phyloP scores from a whole-genome alignment of 2,113 vertebrate genomes.

The Rhegmatorhina hoffmannsi region DNA sequence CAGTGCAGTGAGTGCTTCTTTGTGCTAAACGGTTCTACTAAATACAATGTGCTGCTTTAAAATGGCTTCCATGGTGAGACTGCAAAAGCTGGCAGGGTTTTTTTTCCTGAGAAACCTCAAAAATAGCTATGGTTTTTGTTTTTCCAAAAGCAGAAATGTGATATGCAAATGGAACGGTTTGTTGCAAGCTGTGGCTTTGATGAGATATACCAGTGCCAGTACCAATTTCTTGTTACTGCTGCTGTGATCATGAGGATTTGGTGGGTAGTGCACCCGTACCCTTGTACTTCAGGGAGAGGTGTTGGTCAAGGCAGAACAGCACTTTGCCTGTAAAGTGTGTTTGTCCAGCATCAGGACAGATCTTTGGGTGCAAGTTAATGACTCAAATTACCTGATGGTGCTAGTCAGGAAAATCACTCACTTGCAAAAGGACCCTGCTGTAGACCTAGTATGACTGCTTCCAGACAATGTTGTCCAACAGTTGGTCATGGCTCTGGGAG shows the following conservation, averaged over 20 bases:
- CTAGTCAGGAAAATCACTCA: background rate
- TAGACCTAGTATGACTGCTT: background rate
- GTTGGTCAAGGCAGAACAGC: background rate
- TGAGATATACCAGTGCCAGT: background rate
- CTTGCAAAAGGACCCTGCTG: background rate
- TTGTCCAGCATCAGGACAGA: background rate
- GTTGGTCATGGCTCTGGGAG: background rate
- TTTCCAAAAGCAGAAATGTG: background rate
- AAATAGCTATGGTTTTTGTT: background rate
- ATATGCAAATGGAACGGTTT: background rate
- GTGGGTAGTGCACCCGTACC: background rate
- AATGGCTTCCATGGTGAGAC: background rate
- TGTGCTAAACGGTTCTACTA: background rate
- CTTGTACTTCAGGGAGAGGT: background rate
- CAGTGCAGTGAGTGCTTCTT: background rate
- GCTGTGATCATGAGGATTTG: background rate
- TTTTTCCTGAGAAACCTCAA: background rate
- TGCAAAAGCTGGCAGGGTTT: background rate
- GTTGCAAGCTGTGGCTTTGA: background rate
- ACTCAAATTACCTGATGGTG: background rate
- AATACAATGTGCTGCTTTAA: background rate
- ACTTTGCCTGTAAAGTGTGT: background rate
- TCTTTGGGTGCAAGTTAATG: background rate
- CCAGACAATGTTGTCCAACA: accelerated
- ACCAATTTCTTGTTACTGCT: background rate